Percentiles rank a stretch among this genome's conserved stretches.
Evolutionary conservation across 2,797 vertebrate species (phyloP).

Genomic region (Clarias pachynema): DNA sequence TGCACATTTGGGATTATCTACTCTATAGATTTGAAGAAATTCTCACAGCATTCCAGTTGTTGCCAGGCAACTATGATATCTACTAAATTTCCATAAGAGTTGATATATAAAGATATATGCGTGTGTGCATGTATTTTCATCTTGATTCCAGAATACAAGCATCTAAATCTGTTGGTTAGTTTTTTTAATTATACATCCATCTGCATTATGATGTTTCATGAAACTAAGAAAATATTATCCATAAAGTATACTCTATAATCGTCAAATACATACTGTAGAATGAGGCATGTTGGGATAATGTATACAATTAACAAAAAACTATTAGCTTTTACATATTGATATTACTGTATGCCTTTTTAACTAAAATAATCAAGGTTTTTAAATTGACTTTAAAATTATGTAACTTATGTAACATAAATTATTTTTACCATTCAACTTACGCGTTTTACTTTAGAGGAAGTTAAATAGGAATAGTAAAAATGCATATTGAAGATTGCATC

Average conservation of each 20-base stretch:
- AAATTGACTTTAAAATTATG: no score
- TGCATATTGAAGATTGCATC: no score
- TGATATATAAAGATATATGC: neutral
- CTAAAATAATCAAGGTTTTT: no score
- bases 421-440: no score
- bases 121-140: no score
- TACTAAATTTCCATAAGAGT: neutral
- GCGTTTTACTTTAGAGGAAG: no score
- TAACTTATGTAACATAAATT: no score
- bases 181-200: neutral
- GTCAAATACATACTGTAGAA: no score
- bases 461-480: no score
- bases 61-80: slow-evolving; percentile 17
- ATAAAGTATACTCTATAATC: neutral
- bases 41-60: neutral
- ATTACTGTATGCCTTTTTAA: no score
- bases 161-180: neutral
- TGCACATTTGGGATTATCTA: neutral
- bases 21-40: neutral
- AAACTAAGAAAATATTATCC: neutral
- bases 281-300: no score
- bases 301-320: neutral
- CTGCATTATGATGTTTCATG: neutral
- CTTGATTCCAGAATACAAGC: neutral
- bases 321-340: no score